Evolutionary conservation across 2,888 invertebrate genomes (phyloP).

Genomic region (Callosobruchus maculatus): DNA sequence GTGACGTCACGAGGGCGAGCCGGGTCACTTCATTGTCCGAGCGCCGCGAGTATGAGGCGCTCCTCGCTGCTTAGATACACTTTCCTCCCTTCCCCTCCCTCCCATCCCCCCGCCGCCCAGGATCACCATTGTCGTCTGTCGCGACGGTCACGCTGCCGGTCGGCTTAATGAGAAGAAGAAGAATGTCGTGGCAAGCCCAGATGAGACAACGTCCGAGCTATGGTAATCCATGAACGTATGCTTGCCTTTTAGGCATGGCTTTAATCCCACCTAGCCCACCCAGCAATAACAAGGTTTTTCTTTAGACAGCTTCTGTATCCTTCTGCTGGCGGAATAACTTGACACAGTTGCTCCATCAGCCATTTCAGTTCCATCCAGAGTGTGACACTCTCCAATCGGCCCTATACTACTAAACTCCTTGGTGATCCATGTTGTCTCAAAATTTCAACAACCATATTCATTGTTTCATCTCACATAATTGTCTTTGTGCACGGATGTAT

Average conservation of each 20-base stretch:
- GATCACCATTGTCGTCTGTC: not conserved
- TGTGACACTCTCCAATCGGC: no score
- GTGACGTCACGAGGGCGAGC: not conserved
- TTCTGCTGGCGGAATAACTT: no score
- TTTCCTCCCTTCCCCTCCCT: not conserved
- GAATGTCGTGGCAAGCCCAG: not conserved
- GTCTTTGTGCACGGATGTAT: no score
- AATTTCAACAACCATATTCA: no score
- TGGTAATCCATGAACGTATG: not conserved
- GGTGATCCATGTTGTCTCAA: no score
- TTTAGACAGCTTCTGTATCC: no score
- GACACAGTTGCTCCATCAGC: no score
- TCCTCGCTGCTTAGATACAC: not conserved
- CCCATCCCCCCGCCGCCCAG: not conserved
- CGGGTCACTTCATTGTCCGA: not conserved
- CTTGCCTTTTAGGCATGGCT: not conserved
- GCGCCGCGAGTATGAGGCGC: not conserved
- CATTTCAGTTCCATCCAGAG: no score
- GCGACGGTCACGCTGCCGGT: not conserved
- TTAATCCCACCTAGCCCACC: not conserved
- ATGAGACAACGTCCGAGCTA: not conserved
- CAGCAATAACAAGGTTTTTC: no score
- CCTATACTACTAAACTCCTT: no score
- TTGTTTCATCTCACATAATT: no score
- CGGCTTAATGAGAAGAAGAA: not conserved